Base-by-base conservation (phyloP, 2,888 invertebrate genomes). In the Polietes domitor region DNA sequence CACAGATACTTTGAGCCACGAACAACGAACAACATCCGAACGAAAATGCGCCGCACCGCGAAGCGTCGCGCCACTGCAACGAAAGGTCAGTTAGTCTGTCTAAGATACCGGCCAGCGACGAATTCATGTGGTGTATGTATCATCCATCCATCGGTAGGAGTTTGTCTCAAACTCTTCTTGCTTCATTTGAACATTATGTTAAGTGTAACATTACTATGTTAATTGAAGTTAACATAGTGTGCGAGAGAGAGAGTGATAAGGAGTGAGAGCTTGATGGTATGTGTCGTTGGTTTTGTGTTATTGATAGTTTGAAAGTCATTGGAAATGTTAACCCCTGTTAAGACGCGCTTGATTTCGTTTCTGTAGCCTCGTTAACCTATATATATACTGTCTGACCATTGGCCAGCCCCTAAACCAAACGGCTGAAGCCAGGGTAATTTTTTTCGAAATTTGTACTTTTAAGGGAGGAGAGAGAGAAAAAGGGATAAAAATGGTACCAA, bases 51-150 rank as follows among this genome's bases (percentile, higher is more conserved):
- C 9, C 26, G 63, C 65, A 12, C 12, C 10, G 6, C 19, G 12
- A 65, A 41, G n/a, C n/a, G n/a, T n/a, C n/a, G 41, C 15, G 12
- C 41, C 24, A 76, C 68, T 50, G 47, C 1, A 43, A 63, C 63
- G 73, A 73, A 65, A 81, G 81, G 76, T 81, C 81, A 81, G 72
- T 19, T 12, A 47, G n/a, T n/a, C n/a, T 7, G 37, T 37, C 37
- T 37, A 3, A 7, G 10, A 9, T 7, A 3, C n/a, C n/a, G n/a
- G 37, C 9, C 37, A 10, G 37, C 37, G n/a, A n/a, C 47, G 24
- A 32, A 21, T 21, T n/a, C n/a, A n/a, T n/a, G n/a, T n/a, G 7
- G 37, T 9, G 4, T 32, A 3, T 32, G 32, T 3, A 32, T 32
- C 4, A 32, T 32, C n/a, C n/a, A n/a, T n/a, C n/a, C n/a, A n/a